A percentile compares a stretch with the other conserved stretches of the same genome.
phyloP scores from a whole-genome alignment of 2,113 vertebrate genomes.

The Gobius niger region DNA sequence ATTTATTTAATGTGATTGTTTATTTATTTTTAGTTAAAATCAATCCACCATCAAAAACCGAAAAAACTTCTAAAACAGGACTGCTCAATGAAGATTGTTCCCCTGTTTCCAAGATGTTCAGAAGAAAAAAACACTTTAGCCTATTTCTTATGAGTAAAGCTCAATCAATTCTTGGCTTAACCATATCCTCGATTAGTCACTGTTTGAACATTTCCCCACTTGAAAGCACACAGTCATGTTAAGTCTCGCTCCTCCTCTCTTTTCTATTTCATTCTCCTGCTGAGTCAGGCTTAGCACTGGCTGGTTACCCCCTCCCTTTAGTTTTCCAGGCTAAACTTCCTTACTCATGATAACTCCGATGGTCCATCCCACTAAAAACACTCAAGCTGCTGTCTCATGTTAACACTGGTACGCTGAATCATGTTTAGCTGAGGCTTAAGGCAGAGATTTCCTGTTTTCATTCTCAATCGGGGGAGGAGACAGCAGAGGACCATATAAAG shows the following conservation, averaged over 20 bases:
- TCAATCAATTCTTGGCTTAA: not conserved
- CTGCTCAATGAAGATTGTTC: too few species aligned
- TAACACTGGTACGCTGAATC: conserved; percentile 57
- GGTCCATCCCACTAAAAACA: conserved; percentile 24
- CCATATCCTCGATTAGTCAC: conserved; percentile 32
- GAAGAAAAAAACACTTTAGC: too few species aligned
- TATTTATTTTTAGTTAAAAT: too few species aligned
- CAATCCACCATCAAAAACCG: too few species aligned
- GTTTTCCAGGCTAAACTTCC: conserved; percentile 33
- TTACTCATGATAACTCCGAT: conserved; percentile 22
- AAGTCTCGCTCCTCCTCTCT: conserved; percentile 32
- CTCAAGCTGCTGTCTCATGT: conserved; percentile 59
- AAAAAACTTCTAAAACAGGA: too few species aligned
- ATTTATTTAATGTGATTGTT: too few species aligned
- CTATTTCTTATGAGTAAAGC: too few species aligned
- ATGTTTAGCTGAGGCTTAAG: conserved; percentile 48
- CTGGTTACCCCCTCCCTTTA: conserved; percentile 12
- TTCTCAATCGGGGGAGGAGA: conserved; percentile 51
- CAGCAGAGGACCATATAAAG: conserved; percentile 49
- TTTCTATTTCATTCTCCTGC: conserved; percentile 22
- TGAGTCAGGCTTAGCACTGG: conserved; percentile 40
- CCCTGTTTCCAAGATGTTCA: too few species aligned
- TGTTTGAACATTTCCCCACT: conserved; percentile 28
- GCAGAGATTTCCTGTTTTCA: conserved; percentile 61
- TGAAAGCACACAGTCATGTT: conserved; percentile 53